phyloP scores from a whole-genome alignment of 2,113 vertebrate species.

The Pterocles burchelli region DNA sequence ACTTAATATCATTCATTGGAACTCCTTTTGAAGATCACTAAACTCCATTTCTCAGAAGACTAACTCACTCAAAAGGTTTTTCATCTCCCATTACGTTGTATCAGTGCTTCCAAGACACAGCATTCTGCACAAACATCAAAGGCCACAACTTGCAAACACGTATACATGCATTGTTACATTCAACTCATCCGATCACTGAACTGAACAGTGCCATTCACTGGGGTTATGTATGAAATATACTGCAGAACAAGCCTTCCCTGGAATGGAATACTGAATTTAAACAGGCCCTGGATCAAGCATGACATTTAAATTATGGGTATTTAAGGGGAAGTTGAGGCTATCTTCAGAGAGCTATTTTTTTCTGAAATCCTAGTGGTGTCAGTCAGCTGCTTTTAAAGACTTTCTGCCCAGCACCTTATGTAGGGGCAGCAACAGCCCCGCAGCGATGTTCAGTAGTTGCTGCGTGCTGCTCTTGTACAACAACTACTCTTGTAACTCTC shows the following conservation, averaged over 20 bases:
- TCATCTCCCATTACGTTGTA: background rate
- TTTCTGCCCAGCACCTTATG: accelerated
- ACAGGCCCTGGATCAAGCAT: background rate
- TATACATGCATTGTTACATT: background rate
- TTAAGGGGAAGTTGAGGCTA: background rate
- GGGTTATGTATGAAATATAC: background rate
- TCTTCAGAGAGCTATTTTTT: background rate
- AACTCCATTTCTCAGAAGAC: background rate
- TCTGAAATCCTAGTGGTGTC: background rate
- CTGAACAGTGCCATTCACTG: background rate
- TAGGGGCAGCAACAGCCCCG: accelerated
- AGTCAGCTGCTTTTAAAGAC: background rate
- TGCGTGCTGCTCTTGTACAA: background rate
- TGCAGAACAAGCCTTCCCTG: background rate
- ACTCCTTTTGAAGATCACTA: background rate
- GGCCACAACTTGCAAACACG: background rate
- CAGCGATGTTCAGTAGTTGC: background rate
- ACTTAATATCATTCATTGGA: background rate
- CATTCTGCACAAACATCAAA: background rate
- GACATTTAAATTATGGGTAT: background rate
- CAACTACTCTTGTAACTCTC: background rate
- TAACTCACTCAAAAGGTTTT: background rate
- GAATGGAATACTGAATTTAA: background rate
- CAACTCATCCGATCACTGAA: background rate
- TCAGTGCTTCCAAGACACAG: background rate